phyloP scores from a whole-genome alignment of 2,113 vertebrate genomes.

The Perca flavescens region DNA sequence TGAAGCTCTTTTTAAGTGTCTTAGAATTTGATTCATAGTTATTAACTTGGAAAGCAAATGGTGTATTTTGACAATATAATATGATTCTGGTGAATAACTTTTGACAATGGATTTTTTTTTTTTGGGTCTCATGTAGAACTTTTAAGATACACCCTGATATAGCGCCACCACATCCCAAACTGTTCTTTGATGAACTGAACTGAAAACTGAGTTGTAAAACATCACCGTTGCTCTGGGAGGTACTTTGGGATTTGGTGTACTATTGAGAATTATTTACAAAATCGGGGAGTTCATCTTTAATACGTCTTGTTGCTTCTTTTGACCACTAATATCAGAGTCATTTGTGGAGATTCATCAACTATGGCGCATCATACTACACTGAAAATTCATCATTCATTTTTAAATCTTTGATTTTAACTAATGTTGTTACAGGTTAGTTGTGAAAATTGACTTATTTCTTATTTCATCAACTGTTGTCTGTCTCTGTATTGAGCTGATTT shows the following conservation, averaged over 20 bases:
- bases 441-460: background rate
- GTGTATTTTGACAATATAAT: constrained; percentile 3
- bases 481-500: constrained; percentile 8
- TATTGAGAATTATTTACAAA: background rate
- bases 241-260: background rate
- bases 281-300: background rate
- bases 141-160: background rate
- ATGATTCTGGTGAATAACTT: constrained; percentile 22
- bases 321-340: background rate
- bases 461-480: background rate
- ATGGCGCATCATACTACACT: background rate
- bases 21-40: constrained; percentile 7
- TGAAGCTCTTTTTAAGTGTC: constrained; percentile 16
- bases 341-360: background rate
- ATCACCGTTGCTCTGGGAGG: background rate
- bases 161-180: background rate
- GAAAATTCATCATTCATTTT: background rate
- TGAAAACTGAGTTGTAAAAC: background rate
- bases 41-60: constrained; percentile 15
- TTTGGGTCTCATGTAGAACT: background rate
- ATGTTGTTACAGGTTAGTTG: constrained; percentile 29
- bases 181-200: background rate
- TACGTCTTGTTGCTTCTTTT: constrained; percentile 1
- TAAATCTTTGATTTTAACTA: constrained; percentile 28
- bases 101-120: background rate